phyloP scores from a whole-genome alignment of 2,797 vertebrate genomes.

The Phrynocephalus guinanensis region DNA sequence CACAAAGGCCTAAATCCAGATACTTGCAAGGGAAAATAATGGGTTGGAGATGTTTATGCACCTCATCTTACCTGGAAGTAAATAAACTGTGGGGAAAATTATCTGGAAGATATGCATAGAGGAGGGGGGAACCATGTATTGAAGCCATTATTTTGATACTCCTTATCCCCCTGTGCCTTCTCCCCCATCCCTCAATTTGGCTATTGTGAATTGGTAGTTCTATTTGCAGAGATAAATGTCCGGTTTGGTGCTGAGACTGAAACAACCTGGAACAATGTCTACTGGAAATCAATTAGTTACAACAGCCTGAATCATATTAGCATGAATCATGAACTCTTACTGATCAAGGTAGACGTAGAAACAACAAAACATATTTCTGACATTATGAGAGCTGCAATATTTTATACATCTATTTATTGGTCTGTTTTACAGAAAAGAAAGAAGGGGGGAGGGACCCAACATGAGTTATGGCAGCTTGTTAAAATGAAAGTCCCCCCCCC shows the following conservation, averaged over 20 bases:
- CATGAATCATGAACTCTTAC: not conserved
- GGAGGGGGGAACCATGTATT: not conserved
- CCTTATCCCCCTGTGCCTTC: not conserved
- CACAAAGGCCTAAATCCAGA: too few species aligned
- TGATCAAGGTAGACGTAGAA: constrained; percentile 8
- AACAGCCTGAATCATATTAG: not conserved
- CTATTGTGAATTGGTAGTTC: not conserved
- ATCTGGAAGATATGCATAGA: not conserved
- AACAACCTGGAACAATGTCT: not conserved
- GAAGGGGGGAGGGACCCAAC: too few species aligned
- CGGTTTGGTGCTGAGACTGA: not conserved
- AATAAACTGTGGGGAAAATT: not conserved
- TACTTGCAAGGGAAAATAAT: not conserved
- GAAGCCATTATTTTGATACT: too few species aligned
- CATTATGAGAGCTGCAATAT: constrained; percentile 22
- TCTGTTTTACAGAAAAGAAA: too few species aligned
- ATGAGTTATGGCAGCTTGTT: too few species aligned
- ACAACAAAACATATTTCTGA: constrained; percentile 22
- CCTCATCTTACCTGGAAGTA: not conserved
- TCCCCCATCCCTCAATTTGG: not conserved
- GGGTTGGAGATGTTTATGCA: not conserved
- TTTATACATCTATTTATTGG: not conserved
- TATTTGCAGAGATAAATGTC: not conserved
- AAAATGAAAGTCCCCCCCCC: too few species aligned
- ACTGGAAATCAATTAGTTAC: not conserved